Percentiles rank a stretch among this genome's conserved stretches.
Evolutionary conservation across 2,797 vertebrate species (phyloP).

Genomic region (Numenius phaeopus): DNA sequence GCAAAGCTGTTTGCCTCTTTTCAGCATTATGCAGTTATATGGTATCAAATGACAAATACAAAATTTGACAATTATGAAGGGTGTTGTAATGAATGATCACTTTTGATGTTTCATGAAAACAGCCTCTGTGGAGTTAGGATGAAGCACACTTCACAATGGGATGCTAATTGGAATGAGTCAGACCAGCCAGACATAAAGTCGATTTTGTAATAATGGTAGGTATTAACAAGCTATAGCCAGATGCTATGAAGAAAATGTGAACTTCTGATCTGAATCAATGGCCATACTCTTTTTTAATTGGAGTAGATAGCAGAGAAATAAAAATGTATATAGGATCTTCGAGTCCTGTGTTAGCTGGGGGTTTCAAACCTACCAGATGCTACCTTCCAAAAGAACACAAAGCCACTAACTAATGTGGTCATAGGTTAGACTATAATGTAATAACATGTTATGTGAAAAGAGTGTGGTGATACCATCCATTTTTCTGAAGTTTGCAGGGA

Average conservation of each 20-base stretch:
- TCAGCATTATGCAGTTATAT: background rate
- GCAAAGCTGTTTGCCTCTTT: background rate
- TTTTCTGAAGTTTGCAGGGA: background rate
- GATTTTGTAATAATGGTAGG: conserved; percentile 4
- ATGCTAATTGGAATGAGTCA: conserved; percentile 43
- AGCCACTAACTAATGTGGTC: background rate
- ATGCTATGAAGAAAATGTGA: background rate
- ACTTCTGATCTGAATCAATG: background rate
- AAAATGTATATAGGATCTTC: background rate
- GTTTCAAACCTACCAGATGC: background rate
- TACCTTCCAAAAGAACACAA: background rate
- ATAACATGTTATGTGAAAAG: background rate
- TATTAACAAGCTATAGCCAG: background rate
- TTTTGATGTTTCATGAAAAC: background rate
- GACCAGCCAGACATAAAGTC: conserved; percentile 18
- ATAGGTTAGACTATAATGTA: background rate
- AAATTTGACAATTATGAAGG: background rate
- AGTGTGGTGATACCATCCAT: background rate
- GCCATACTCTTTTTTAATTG: background rate
- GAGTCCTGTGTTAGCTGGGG: background rate
- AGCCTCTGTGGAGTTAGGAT: background rate
- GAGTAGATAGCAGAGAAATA: background rate
- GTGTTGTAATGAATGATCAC: background rate
- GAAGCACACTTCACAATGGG: conserved; percentile 24
- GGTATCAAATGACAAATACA: background rate